Evolutionary conservation across 2,113 vertebrate species (phyloP), one percentile per base, ranked within the genome.

Genomic region (Plecotus auritus): DNA sequence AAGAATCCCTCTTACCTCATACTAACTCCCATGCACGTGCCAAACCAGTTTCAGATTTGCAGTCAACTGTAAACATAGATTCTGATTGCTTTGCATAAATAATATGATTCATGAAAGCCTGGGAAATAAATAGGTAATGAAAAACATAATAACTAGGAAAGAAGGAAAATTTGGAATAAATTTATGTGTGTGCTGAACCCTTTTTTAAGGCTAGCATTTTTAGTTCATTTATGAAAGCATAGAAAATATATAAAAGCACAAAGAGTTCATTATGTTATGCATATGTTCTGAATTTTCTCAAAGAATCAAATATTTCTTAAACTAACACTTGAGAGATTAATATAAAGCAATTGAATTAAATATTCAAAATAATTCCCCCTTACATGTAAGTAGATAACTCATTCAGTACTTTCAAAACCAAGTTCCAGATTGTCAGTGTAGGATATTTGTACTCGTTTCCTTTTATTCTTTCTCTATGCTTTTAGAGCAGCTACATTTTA

Each of bases 211-310:
- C 69, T 76, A 28, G 22, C 47, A 30, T 82, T 78, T 74, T 80
- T 42, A 37, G 7, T 61, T 85, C 32, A 66, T 14, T 51, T 59
- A 9, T 51, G 42, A 83, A 92, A 59, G 18, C n/a, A 16, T 28
- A 23, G 51, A 90, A 90, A 26, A 54, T 72, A 72, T 80, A 20
- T 51, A 35, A 88, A 84, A 59, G 18, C 67, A 67, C 37, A 59
- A 4, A 69, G 26, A 76, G 7, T 66, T 32, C 7, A 13, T 86
- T 92, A 23, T 74, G 9, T 51, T 85, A 67, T 20, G 11, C 26
- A 59, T 54, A 28, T 49, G 28, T 72, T 82, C 47, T 67, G 26
- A 77, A 61, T 85, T 97, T 90, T 95, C 91, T 61, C 66, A 85
- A 35, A 37, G 10, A 67, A 49, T 56, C 66, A 49, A 5, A 67